These are phyloP conservation scores for Brachionus angularis DNA, from an alignment of 1,140 invertebrate species.

Conservation along the genomic window DNA sequence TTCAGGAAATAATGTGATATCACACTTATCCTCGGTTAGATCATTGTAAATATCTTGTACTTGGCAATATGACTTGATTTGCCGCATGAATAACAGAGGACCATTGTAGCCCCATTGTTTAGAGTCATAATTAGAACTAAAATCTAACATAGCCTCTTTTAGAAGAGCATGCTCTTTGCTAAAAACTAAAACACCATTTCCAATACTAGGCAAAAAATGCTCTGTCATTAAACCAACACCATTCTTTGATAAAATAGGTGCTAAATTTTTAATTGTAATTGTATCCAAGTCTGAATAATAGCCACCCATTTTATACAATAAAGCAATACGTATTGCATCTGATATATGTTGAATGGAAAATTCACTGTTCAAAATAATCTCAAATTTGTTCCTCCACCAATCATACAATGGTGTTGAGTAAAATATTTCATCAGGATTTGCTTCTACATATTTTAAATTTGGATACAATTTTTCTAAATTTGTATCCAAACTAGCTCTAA, in stretches of 20 bases:
- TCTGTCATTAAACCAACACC: constrained; percentile 8
- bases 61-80: neutral
- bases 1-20: constrained; percentile 19
- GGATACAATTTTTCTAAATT: neutral
- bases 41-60: constrained; percentile 1
- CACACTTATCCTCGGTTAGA: neutral
- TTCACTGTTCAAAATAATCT: neutral
- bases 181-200: constrained; percentile 13
- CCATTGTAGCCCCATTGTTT: constrained; percentile 1
- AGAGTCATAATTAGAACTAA: neutral
- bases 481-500: neutral
- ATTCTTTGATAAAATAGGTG: neutral
- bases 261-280: neutral
- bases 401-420: neutral
- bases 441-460: neutral
- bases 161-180: neutral
- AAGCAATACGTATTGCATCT: constrained; percentile 1
- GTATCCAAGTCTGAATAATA: constrained; percentile 24
- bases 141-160: neutral
- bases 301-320: constrained; percentile 17
- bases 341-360: constrained; percentile 18
- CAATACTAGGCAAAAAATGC: neutral
- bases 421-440: neutral
- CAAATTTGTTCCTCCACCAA: neutral
- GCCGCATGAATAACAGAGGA: neutral